These are phyloP conservation scores for Coracopsis vasa DNA, from an alignment of 2,113 vertebrate genomes.

Conservation along the genomic window DNA sequence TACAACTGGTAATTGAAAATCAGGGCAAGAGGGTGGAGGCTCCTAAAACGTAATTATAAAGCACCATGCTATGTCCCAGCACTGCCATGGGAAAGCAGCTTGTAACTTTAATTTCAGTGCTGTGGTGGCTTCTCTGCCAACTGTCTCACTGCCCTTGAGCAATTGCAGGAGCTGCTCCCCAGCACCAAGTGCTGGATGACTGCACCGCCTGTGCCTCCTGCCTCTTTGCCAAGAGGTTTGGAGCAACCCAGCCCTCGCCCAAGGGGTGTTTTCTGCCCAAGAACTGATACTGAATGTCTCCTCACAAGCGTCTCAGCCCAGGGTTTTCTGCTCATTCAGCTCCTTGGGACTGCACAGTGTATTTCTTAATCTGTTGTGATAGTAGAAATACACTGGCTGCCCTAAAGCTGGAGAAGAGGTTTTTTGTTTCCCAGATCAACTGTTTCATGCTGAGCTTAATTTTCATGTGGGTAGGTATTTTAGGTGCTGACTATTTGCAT, in stretches of 20 bases:
- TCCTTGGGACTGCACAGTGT: background rate
- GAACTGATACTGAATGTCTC: background rate
- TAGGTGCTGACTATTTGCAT: background rate
- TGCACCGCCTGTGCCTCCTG: background rate
- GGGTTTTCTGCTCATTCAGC: conserved; percentile 18
- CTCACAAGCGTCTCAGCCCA: background rate
- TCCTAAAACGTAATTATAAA: conserved; percentile 55
- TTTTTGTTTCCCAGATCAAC: background rate
- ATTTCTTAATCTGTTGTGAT: conserved; percentile 18
- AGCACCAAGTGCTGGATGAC: background rate
- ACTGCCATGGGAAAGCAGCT: conserved; percentile 60
- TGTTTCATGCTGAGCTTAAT: background rate
- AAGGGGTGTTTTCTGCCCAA: conserved; percentile 6
- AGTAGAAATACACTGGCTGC: background rate
- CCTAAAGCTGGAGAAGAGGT: background rate
- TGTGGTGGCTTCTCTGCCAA: conserved; percentile 23
- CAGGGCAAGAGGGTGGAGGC: conserved; percentile 45
- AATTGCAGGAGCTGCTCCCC: conserved; percentile 1
- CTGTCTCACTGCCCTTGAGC: conserved; percentile 24
- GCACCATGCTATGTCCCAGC: background rate
- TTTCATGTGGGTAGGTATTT: background rate
- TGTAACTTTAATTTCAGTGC: conserved; percentile 17
- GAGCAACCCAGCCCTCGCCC: background rate
- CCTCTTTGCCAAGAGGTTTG: background rate
- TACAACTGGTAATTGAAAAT: conserved; percentile 55